Base-by-base conservation (phyloP, 30 jellyfish, hydroid and myxozoan genomes). In the Sanderia malayensis region DNA sequence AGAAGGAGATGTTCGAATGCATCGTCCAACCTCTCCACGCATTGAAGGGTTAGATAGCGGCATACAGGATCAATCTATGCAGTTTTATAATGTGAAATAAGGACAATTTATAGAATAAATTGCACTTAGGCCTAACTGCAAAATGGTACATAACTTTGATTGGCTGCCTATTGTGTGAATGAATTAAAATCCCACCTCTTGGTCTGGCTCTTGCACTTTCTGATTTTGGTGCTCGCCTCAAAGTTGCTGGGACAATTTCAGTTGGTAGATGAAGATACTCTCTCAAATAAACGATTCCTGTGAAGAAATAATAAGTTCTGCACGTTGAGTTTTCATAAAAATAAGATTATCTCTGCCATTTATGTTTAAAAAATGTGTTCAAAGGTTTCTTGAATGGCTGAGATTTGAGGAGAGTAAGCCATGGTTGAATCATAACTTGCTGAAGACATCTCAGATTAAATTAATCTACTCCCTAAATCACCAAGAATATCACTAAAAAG, bases 181-280 rank as follows among this genome's bases (percentile, higher is more conserved):
- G 33, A 7, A 19, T 24, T 8, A 59, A 62, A 27, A 29, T 18
- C 25, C 0, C 37, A 87, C 96, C 95, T 77, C 86, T 90, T 19
- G 92, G 86, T 61, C 94, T 75, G 37, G 96, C 86, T 46, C 94
- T 72, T 18, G 81, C 61, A 10, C 95, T 64, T n/a, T 90, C 98
- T 2, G 96, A 73, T 57, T 84, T 90, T 0, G 96, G 88, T 33
- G 73, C 73, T 47, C 90, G 71, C 79, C 75, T 90, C 87, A 90
- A 58, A 1, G 98, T 83, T 59, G 98, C 93, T 11, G 98, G 98
- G 2, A 90, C 98, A 76, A 90, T 90, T 47, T 90, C 98, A 70
- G 98, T 93, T 0, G 98, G 98, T 13, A 90, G 96, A 57, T 90
- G 98, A 31, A 90, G 85, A 74, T 27, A 83, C 28, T 90, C 96